Conservation (phyloP, 2,113 vertebrate species). For the Oriolus oriolus region DNA sequence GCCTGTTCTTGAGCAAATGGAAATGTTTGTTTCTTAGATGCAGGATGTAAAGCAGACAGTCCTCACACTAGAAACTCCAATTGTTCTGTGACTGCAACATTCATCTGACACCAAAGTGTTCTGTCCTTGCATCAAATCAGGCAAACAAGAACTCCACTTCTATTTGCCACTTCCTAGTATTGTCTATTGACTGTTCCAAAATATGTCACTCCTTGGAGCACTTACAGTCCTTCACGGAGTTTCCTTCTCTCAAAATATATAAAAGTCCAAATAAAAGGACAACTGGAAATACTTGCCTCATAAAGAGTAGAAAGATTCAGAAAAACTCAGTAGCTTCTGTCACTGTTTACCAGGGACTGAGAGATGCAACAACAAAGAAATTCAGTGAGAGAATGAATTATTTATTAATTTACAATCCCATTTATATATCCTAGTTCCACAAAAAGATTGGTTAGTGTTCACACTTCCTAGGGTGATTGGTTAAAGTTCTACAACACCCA, state of each 20-base stretch:
- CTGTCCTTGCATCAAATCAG: not conserved
- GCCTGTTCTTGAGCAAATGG: not conserved
- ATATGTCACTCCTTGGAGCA: not conserved
- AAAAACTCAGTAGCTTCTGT: not conserved
- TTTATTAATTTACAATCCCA: too few relatives aligned
- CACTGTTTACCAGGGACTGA: too few relatives aligned
- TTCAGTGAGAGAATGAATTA: too few relatives aligned
- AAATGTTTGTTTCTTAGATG: not conserved
- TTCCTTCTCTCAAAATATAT: not conserved
- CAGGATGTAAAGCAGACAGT: conserved; percentile 30
- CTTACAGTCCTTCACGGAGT: not conserved
- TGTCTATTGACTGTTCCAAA: not conserved
- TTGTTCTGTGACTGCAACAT: not conserved
- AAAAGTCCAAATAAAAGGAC: not conserved
- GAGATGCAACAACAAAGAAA: too few relatives aligned
- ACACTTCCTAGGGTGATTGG: too few relatives aligned
- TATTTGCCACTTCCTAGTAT: not conserved
- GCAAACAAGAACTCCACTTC: not conserved
- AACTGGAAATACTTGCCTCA: not conserved
- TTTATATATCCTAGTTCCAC: too few relatives aligned
- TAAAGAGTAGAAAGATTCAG: not conserved
- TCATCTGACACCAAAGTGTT: not conserved
- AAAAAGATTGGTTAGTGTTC: too few relatives aligned
- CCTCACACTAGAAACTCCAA: not conserved
- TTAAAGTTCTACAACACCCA: too few relatives aligned